These are phyloP conservation scores for Micropterix aruncella DNA, from an alignment of 2,888 invertebrate species.

Conservation along the genomic window DNA sequence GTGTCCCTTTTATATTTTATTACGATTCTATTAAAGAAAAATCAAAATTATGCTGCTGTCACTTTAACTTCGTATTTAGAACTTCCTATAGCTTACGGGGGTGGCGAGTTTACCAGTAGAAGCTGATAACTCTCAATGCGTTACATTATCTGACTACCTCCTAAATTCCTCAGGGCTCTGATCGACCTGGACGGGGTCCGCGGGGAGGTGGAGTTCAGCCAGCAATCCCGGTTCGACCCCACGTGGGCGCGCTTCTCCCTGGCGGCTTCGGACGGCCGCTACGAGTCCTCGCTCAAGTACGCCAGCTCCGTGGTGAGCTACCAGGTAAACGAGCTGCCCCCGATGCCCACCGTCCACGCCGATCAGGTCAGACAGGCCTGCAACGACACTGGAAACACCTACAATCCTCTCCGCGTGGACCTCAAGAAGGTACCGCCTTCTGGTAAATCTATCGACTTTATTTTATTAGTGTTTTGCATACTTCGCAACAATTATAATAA, in stretches of 20 bases:
- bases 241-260: constrained; percentile 65
- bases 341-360: constrained; percentile 35
- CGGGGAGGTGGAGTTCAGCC: constrained; percentile 63
- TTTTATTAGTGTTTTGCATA: no score
- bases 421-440: constrained; percentile 47
- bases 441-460: constrained; percentile 28
- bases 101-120: no score
- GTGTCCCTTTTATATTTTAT: no score
- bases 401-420: constrained; percentile 56
- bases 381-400: constrained; percentile 55
- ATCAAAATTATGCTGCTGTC: no score
- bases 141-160: constrained; percentile 2
- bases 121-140: not conserved
- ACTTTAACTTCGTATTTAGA: not conserved
- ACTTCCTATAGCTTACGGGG: constrained; percentile 2
- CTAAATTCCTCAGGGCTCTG: constrained; percentile 37
- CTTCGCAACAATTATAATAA: no score
- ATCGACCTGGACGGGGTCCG: constrained; percentile 67
- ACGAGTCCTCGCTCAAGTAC: constrained; percentile 58
- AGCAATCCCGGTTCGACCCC: constrained; percentile 72
- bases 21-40: no score
- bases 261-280: constrained; percentile 46
- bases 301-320: constrained; percentile 59
- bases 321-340: constrained; percentile 57
- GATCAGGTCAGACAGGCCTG: constrained; percentile 32